phyloP scores from a whole-genome alignment of 2,888 invertebrate genomes.

The Euzophera pinguis region DNA sequence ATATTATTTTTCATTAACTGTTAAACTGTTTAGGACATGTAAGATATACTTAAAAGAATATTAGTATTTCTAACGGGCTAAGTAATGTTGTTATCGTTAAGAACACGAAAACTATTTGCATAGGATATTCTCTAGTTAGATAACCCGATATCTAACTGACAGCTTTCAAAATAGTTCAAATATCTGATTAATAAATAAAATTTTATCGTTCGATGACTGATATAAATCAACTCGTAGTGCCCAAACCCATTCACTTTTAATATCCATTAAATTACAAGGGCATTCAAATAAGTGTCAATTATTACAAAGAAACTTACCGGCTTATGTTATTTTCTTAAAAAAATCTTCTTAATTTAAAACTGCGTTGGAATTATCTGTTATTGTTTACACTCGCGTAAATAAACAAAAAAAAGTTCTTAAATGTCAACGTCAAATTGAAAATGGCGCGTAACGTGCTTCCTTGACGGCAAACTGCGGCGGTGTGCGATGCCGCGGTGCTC shows the following conservation, averaged over 20 bases:
- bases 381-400: conserved; percentile 40
- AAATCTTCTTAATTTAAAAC: not conserved
- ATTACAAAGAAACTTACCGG: conserved; percentile 3
- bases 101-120: not conserved
- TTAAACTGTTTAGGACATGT: no score
- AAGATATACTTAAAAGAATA: no score
- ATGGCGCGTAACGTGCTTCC: conserved; percentile 41
- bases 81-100: not conserved
- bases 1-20: no score
- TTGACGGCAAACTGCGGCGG: conserved; percentile 32
- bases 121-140: not conserved
- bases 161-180: not conserved
- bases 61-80: no score
- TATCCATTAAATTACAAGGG: conserved; percentile 7
- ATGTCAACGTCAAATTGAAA: conserved; percentile 27
- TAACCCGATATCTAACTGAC: not conserved
- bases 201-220: conserved; percentile 7
- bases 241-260: conserved; percentile 6
- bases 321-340: not conserved
- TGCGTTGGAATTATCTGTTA: not conserved
- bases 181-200: not conserved
- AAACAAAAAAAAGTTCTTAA: conserved; percentile 27
- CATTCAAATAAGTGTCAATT: not conserved
- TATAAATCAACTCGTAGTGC: not conserved
- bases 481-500: conserved; percentile 29